Percentiles rank a stretch among this genome's conserved stretches.
phyloP scores from a whole-genome alignment of 1,140 invertebrate species.

The Oreohelix idahoensis region DNA sequence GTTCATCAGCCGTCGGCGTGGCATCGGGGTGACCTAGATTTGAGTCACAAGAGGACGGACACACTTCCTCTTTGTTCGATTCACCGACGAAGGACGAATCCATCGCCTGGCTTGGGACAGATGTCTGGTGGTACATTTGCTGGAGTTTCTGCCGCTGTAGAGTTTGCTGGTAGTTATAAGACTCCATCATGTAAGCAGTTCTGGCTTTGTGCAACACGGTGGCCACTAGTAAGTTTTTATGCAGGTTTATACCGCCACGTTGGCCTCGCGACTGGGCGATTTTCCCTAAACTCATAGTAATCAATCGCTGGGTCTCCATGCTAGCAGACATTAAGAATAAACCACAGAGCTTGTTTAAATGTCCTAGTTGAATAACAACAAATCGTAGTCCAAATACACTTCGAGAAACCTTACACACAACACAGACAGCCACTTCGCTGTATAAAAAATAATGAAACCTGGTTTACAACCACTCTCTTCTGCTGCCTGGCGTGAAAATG shows the following conservation, averaged over 20 bases:
- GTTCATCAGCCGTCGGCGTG: slow-evolving; percentile 29
- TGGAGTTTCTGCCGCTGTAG: slow-evolving; percentile 47
- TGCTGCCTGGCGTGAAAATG: slow-evolving; percentile 31
- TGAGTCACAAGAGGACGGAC: slow-evolving; percentile 26
- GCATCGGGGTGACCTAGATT: slow-evolving; percentile 32
- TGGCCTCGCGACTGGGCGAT: slow-evolving; percentile 78
- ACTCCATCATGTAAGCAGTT: slow-evolving; percentile 80
- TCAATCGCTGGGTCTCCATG: slow-evolving; percentile 78
- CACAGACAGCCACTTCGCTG: too few relatives aligned
- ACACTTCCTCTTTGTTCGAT: background rate
- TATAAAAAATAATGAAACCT: too few relatives aligned
- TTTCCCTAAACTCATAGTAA: slow-evolving; percentile 81
- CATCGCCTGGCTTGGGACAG: background rate
- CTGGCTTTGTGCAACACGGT: slow-evolving; percentile 81
- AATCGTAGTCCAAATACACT: background rate
- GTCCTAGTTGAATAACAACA: too few relatives aligned
- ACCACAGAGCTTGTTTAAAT: background rate
- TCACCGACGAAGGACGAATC: background rate
- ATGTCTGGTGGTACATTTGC: background rate
- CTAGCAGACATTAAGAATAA: slow-evolving; percentile 71
- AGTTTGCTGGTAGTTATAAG: slow-evolving; percentile 68
- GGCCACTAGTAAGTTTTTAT: slow-evolving; percentile 81
- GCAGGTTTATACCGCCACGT: slow-evolving; percentile 79
- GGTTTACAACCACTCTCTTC: too few relatives aligned
- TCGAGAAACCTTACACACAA: background rate